Percentiles rank a stretch among this genome's conserved stretches.
These are phyloP conservation scores for Pyrocephalus nanus DNA, from an alignment of 2,797 vertebrate genomes.

Conservation along the genomic window DNA sequence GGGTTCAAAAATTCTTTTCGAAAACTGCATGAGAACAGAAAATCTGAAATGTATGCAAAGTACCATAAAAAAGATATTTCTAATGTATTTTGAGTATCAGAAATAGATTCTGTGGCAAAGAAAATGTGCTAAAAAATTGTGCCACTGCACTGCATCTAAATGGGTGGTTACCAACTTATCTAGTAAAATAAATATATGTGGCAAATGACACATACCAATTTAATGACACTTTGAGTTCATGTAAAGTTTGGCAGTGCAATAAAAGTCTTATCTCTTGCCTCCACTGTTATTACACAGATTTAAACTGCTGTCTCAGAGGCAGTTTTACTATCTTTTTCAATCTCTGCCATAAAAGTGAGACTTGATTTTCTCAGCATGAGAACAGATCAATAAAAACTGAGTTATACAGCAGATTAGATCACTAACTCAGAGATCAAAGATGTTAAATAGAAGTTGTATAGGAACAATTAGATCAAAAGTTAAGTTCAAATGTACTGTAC, in stretches of 20 bases:
- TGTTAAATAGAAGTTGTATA: conserved; percentile 78
- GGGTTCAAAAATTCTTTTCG: background rate
- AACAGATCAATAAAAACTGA: conserved; percentile 91
- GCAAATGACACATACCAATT: conserved; percentile 83
- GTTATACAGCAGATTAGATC: conserved; percentile 80
- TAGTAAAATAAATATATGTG: conserved; percentile 83
- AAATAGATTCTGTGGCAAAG: conserved; percentile 29
- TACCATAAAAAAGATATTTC: background rate
- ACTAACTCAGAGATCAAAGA: conserved; percentile 84
- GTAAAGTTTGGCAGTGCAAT: conserved; percentile 87
- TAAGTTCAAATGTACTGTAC: conserved; percentile 75
- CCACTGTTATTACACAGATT: conserved; percentile 85
- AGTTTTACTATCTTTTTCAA: conserved; percentile 87
- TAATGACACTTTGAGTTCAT: conserved; percentile 84
- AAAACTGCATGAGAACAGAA: background rate
- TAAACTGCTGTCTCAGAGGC: conserved; percentile 83
- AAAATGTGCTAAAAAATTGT: conserved; percentile 50
- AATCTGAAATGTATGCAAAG: conserved; percentile 4
- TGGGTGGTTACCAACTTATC: conserved; percentile 77
- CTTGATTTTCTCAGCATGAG: conserved; percentile 89
- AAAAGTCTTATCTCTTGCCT: conserved; percentile 89
- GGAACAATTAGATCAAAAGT: conserved; percentile 80
- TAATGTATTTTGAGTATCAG: background rate
- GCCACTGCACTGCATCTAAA: conserved; percentile 64
- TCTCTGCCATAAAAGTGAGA: conserved; percentile 85